Base-by-base conservation (phyloP, 1,140 invertebrate genomes). In the Odontomachus brunneus region DNA sequence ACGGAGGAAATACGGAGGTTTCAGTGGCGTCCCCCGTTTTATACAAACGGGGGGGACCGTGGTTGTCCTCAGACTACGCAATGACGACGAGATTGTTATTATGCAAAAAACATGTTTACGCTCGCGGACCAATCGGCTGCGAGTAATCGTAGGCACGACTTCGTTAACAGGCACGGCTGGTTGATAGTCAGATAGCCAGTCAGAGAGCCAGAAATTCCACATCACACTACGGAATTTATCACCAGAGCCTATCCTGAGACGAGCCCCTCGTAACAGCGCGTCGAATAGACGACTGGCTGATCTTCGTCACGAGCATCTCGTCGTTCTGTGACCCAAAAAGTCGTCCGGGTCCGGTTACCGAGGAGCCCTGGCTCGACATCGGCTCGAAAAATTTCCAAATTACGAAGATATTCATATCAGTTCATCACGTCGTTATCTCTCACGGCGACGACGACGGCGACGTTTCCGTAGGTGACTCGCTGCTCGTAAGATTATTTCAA, bases 101-200 rank as follows among this genome's bases (percentile, higher is more conserved):
- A 90, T 91, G 76, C 83, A 85, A 84, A 91, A 83, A 92, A 89
- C 83, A 78, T 92, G 90, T 93, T 93, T 91, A 92, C 72, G 48
- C 51, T 24, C 51, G 1, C 11, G 14, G 65, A 48, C 90, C 89
- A 91, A 90, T 90, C 29, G 59, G 48, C 9, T 48, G 3, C n/a
- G 53, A 22, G 26, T 76, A 75, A 59, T 2, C 11, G 85, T 90
- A 82, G 89, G 89, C 88, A 87, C 86, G 89, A 75, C 90, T 66
- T 26, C 53, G 17, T 82, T 72, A 53, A 82, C 51, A 51, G 19
- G 15, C 38, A 55, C 48, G 38, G 17, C 19, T 44, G 49, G n/a
- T 38, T 51, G 26, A n/a, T n/a, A n/a, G n/a, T n/a, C n/a, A 57
- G 53, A 62, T 67, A 71, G 24, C 19, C 53, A 69, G 24, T 60